Evolutionary conservation across 2,888 invertebrate species (phyloP).

Genomic region (Cylindroiulus punctatus): DNA sequence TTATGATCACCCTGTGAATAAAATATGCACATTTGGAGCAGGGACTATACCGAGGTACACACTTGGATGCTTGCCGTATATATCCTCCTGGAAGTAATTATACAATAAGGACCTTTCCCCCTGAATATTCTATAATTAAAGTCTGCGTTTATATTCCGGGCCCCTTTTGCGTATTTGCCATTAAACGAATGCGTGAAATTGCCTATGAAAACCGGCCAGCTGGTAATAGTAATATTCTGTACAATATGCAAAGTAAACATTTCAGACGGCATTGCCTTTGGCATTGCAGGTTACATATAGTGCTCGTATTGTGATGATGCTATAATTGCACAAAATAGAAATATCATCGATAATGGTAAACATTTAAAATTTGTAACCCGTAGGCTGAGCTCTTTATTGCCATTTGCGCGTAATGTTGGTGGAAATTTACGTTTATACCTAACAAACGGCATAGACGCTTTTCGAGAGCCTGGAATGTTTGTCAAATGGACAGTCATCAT

Average conservation of each 20-base stretch:
- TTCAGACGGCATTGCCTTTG: neutral
- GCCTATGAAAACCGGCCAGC: neutral
- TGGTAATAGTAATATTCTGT: constrained; percentile 5
- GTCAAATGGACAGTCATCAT: neutral
- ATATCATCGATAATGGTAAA: constrained; percentile 20
- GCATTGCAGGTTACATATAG: neutral
- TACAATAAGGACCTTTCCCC: no score
- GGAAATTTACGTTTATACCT: neutral
- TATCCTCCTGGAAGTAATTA: no score
- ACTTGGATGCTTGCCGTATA: no score
- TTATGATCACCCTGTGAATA: no score
- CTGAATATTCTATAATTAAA: neutral
- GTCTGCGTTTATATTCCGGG: neutral
- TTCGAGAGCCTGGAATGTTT: neutral
- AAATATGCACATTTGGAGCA: no score
- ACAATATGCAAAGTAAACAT: neutral
- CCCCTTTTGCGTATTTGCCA: neutral
- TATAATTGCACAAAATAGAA: neutral
- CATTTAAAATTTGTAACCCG: constrained; percentile 1
- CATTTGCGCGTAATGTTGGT: neutral
- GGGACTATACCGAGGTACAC: no score
- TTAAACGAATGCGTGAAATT: neutral
- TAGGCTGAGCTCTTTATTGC: neutral
- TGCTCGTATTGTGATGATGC: neutral
- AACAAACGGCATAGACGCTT: neutral